Base-by-base conservation (phyloP, 2,888 invertebrate genomes). In the Dorcus hopei region DNA sequence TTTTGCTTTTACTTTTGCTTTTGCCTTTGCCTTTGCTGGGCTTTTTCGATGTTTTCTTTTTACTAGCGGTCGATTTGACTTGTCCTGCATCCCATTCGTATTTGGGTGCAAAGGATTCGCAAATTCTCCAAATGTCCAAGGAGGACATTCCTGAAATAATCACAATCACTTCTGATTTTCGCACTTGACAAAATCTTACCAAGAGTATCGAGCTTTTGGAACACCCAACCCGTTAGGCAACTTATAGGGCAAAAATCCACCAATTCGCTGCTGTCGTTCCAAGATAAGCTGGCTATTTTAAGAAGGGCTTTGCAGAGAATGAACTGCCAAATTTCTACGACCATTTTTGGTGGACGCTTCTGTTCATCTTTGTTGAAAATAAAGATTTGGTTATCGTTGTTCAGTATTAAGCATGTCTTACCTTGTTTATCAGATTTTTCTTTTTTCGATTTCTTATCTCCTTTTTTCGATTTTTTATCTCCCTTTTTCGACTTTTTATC, bases 251-350 rank as follows among this genome's bases (percentile, higher is more conserved):
- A 76, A 63, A 80, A 81, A 59, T 81, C 80, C n/a, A 58, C 62
- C 6, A 78, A 61, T 54, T 81, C 80, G 9, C 66, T 64, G 2
- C 62, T 53, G 4, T 61, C 53, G 3, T 71, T 73, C 77, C 77
- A 79, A 3, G 78, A 76, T 45, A 80, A 59, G 9, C 75, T 71
- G 0, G 77, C 79, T 9, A 82, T 57, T 66, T 80, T 80, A 38
- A 82, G 61, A 7, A 82, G 60, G 1, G 79, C 82, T 69, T 82
- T 82, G 3, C 75, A 72, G 16, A 82, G 70, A 23, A 83, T 59
- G 62, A 80, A 74, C 0, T 81, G 80, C 83, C 83, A 83, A 5
- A 83, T 59, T 61, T 81, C 78, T 16, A 75, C 63, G 39, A 65
- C 60, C 8, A 68, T 69, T 8, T 61, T 65, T 16, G 63, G 58